Evolutionary conservation across 2,797 vertebrate genomes (phyloP).

Genomic region (Peromyscus attwateri): DNA sequence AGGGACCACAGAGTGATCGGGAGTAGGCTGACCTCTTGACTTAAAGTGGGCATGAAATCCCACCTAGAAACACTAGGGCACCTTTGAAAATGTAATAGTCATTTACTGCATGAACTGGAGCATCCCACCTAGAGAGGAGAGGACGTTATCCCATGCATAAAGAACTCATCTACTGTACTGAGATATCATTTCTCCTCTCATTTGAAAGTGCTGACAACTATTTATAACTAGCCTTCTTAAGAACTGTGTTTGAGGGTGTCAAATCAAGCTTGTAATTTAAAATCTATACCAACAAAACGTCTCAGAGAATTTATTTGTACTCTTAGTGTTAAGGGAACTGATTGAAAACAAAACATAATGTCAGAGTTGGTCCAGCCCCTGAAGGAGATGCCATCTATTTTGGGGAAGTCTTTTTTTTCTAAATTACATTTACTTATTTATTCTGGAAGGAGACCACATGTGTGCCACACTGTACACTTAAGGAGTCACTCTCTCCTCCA

Average conservation of each 20-base stretch:
- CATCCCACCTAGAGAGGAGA: conserved; percentile 70
- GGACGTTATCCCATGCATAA: conserved; percentile 63
- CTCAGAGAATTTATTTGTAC: conserved; percentile 84
- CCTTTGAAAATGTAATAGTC: conserved; percentile 54
- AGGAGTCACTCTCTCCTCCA: not conserved
- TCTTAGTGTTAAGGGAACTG: conserved; percentile 70
- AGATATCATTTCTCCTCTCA: conserved; percentile 76
- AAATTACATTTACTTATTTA: not conserved
- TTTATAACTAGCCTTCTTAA: conserved; percentile 85
- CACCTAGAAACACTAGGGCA: conserved; percentile 53
- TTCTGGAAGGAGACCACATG: not conserved
- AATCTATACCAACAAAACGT: conserved; percentile 84
- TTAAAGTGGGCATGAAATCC: conserved; percentile 73
- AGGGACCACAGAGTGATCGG: not conserved
- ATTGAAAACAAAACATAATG: conserved; percentile 42
- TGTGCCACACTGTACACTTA: too few relatives aligned
- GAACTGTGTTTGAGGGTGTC: conserved; percentile 85
- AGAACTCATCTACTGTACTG: conserved; percentile 77
- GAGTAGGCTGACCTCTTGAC: conserved; percentile 46
- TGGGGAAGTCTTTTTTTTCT: not conserved
- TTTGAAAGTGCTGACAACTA: conserved; percentile 77
- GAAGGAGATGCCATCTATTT: not conserved
- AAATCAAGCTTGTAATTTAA: conserved; percentile 87
- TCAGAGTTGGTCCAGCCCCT: not conserved
- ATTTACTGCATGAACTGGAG: conserved; percentile 76